Conservation (phyloP, 2,797 vertebrate genomes). For the Eulemur rubriventer region DNA sequence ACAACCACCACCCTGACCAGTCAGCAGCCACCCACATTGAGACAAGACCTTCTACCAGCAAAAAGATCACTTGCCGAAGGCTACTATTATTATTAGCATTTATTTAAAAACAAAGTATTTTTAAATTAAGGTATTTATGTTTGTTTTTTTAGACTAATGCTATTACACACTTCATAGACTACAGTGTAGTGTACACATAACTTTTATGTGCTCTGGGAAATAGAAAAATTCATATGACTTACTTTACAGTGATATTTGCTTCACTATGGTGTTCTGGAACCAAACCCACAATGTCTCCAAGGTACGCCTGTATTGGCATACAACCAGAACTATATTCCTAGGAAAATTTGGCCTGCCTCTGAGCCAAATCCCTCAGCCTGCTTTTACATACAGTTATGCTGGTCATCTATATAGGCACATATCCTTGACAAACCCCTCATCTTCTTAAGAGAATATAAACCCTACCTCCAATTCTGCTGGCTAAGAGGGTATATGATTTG, state of each 20-base stretch:
- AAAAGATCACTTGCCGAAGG: background rate
- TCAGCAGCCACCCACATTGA: background rate
- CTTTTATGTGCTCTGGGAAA: no score
- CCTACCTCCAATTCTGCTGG: background rate
- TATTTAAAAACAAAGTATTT: background rate
- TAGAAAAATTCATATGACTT: no score
- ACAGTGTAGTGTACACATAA: no score
- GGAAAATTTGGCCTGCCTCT: background rate
- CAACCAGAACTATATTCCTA: constrained; percentile 25
- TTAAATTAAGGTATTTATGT: background rate
- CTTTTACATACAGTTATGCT: background rate
- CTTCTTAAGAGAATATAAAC: constrained; percentile 14
- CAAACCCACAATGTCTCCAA: background rate
- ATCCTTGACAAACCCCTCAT: background rate
- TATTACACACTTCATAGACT: background rate
- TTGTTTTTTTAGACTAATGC: background rate
- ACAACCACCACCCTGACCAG: background rate
- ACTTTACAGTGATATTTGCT: background rate
- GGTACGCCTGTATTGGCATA: background rate
- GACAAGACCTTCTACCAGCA: background rate
- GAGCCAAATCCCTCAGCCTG: background rate
- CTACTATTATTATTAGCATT: background rate
- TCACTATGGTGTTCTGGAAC: background rate
- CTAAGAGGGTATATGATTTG: background rate
- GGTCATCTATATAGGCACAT: background rate